These are phyloP conservation scores for Pyrgilauda ruficollis DNA, from an alignment of 2,113 vertebrate genomes.

Conservation along the genomic window DNA sequence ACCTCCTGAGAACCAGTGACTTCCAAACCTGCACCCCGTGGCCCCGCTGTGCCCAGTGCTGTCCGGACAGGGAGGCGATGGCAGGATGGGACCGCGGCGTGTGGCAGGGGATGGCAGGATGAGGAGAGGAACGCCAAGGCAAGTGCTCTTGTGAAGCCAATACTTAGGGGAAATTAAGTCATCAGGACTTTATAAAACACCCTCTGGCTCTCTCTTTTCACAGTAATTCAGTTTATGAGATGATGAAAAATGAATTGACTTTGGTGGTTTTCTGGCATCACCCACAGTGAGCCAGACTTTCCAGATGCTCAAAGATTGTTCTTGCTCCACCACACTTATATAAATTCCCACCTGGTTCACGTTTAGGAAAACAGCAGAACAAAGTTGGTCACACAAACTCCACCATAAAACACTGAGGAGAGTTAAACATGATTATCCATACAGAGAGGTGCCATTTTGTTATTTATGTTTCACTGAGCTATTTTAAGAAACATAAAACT, in stretches of 20 bases:
- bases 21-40: rapidly evolving
- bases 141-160: neutral
- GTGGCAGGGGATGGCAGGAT: neutral
- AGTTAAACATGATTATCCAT: neutral
- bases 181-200: neutral
- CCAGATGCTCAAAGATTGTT: neutral
- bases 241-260: slow-evolving; percentile 25
- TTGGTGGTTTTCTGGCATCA: slow-evolving; percentile 1
- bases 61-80: neutral
- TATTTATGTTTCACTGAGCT: neutral
- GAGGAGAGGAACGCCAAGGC: neutral
- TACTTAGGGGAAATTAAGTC: neutral
- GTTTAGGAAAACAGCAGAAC: neutral
- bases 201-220: neutral
- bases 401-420: neutral
- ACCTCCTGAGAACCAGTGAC: neutral
- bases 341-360: neutral
- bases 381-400: neutral
- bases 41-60: rapidly evolving
- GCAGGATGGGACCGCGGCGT: rapidly evolving
- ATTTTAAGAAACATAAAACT: neutral
- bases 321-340: neutral
- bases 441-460: neutral
- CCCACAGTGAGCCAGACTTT: neutral
- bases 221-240: neutral